These are phyloP conservation scores for Eucidaris tribuloides DNA, from an alignment of 35 echinoderm and acorn worm genomes.

Conservation along the genomic window DNA sequence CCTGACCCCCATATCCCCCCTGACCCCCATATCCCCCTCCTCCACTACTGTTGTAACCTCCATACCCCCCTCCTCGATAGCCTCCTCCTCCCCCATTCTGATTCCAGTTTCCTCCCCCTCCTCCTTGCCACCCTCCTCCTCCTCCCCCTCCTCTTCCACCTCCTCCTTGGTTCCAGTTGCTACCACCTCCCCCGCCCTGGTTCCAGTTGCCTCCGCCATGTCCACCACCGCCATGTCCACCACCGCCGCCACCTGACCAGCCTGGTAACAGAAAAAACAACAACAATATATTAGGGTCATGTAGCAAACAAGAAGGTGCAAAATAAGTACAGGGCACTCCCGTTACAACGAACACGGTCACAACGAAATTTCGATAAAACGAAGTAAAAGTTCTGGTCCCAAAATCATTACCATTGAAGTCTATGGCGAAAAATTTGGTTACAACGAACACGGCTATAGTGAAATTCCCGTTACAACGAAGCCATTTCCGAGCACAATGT, in stretches of 20 bases:
- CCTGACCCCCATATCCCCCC: background rate
- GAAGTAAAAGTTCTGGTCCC: background rate
- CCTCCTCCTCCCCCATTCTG: constrained; percentile 27
- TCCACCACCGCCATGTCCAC: constrained; percentile 48
- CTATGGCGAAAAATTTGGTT: too few species aligned
- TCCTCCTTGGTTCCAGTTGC: background rate
- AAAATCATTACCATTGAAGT: too few species aligned
- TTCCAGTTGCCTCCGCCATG: constrained; percentile 57
- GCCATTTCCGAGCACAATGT: too few species aligned
- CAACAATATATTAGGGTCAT: background rate
- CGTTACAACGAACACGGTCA: too few species aligned
- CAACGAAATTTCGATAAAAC: background rate
- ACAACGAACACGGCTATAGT: too few species aligned
- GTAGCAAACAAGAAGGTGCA: background rate
- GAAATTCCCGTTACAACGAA: too few species aligned
- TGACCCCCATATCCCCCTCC: background rate
- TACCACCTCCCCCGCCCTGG: constrained; percentile 19
- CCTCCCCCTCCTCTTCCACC: constrained; percentile 57
- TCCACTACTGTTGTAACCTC: background rate
- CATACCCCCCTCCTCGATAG: background rate
- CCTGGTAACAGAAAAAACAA: background rate
- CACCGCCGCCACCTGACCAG: constrained; percentile 28
- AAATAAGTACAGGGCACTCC: background rate
- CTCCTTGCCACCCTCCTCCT: constrained; percentile 42
- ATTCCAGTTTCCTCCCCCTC: constrained; percentile 69